Base-by-base conservation (phyloP, 2,797 vertebrate species). In the Diplodus puntazzo region DNA sequence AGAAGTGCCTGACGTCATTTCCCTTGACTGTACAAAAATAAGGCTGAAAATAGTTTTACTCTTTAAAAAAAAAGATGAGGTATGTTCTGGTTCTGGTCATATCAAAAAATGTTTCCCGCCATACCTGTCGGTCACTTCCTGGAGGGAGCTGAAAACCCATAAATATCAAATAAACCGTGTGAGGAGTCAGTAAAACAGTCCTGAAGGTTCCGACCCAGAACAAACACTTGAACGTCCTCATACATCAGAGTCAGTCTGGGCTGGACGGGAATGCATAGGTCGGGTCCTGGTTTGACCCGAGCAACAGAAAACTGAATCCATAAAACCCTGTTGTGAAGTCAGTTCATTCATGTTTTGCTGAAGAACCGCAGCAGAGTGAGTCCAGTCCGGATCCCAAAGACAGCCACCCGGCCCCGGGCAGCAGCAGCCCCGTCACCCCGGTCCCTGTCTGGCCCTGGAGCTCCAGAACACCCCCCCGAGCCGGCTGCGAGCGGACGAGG, bases 1-100 rank as follows among this genome's bases (percentile, higher is more conserved):
- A 83, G 95, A 97, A 97, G 97, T 97, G 97, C 97, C 96, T 96
- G 96, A 87, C 90, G 96, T 96, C 96, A 95, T 96, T 97, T 16
- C 96, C 96, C 96, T 95, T 94, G 95, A 96, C 96, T 97, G 96
- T 98, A 98, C 96, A 98, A 99, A 99, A 97, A 97, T 98, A 98
- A 93, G 95, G 96, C 96, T 96, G 97, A 98, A 98, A 98, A 98
- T 98, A 98, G 94, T 96, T 97, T 96, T 93, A 96, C 95, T 73
- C 61, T 95, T 96, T 96, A n/a, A n/a, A 96, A 96, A 97, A 96
- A 97, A 97, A 97, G 94, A 96, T 98, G 97, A 98, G 97, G 97
- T 99, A 96, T 96, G 97, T 97, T 76, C 30, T 34, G 30, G 30
- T 34, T 34, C 30, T 34, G 30, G 30, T 34, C 7, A 5, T 73